Base-by-base conservation (phyloP, 2,797 vertebrate species). In the Xenentodon cancila region DNA sequence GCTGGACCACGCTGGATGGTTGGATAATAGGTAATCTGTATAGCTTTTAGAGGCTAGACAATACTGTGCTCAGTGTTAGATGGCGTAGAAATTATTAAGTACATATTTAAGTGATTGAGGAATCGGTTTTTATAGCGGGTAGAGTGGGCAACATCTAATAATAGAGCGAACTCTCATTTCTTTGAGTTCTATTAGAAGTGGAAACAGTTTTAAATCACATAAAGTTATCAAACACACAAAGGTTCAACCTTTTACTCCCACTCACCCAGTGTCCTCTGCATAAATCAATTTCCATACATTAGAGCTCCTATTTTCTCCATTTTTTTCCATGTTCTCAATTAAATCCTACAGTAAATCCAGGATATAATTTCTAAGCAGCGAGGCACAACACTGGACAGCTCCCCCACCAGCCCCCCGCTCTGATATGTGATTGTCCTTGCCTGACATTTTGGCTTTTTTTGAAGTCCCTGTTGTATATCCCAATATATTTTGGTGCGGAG, bases 181-280 rank as follows among this genome's bases (percentile, higher is more conserved):
- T 37, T 37, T 37, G 9, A 11, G 1, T 37, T 37, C 34, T 37
- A 13, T 9, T 13, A 13, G n/a, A 15, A 4, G 45, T 42, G 43
- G 5, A 2, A 50, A 30, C 30, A 6, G 4, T 5, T 30, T 30
- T 30, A 30, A 5, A 30, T 30, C 30, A 6, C 5, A 8, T 25
- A 30, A 30, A 30, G 30, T 8, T 30, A 30, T 30, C 30, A 63
- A 20, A 47, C 1, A 32, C 56, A 44, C 49, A 0, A 44, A 21
- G 45, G 16, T 61, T 16, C 49, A 51, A 65, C 57, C 44, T 64
- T n/a, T 80, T 54, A 68, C 2, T 1, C 52, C 5, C 37, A 52
- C 21, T 59, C 47, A 12, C 20, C 52, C 32, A 7, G 13, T 32
- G 3, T 9, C 19, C 21, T 5, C 8, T 22, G 7, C 15, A 20